These are phyloP conservation scores for Carcinoscorpius rotundicauda DNA, from an alignment of 1,140 invertebrate species.

Conservation along the genomic window DNA sequence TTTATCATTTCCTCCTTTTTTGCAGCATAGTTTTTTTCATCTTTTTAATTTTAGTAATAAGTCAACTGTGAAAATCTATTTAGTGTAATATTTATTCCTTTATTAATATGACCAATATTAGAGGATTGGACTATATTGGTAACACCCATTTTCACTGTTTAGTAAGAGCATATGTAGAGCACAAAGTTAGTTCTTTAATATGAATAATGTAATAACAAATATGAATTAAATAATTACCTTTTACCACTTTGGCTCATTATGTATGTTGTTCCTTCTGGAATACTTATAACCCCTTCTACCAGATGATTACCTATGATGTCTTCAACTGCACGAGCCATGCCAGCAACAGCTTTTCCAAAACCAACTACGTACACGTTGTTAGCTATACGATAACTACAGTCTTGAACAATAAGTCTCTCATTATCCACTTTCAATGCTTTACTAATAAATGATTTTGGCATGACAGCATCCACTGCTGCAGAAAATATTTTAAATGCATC, in stretches of 20 bases:
- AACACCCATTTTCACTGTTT: no score
- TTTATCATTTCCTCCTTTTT: no score
- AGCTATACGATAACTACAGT: constrained; percentile 21
- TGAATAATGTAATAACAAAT: no score
- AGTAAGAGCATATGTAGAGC: no score
- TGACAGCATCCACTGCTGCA: constrained; percentile 22
- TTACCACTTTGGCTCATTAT: constrained; percentile 30
- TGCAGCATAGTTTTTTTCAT: no score
- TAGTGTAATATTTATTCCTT: no score
- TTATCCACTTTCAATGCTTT: constrained; percentile 14
- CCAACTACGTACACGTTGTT: constrained; percentile 51
- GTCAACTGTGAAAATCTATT: no score
- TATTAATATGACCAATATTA: no score
- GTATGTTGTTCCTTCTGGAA: constrained; percentile 50
- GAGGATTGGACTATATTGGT: no score
- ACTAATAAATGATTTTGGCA: constrained; percentile 24
- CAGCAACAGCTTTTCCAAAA: constrained; percentile 82
- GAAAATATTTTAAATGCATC: constrained; percentile 23
- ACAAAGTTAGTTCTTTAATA: no score
- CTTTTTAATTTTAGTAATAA: no score
- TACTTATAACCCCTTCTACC: constrained; percentile 54
- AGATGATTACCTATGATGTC: constrained; percentile 46
- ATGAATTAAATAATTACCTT: constrained; percentile 16
- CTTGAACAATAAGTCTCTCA: constrained; percentile 10
- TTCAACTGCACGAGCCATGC: constrained; percentile 66